These are phyloP conservation scores for Apistogramma diplotaenia DNA, from an alignment of 2,113 vertebrate species.

Conservation along the genomic window DNA sequence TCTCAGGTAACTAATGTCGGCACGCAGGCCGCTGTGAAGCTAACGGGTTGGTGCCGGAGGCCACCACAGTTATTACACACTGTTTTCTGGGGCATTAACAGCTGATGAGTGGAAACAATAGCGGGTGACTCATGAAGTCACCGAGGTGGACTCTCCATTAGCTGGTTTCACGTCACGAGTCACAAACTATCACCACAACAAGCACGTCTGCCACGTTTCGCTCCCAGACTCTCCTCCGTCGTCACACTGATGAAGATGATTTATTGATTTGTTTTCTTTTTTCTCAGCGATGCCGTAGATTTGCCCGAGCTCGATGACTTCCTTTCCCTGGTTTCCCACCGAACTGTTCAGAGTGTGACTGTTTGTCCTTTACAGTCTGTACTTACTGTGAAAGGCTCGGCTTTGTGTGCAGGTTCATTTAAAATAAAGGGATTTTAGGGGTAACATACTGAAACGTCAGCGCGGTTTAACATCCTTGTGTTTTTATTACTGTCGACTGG, in stretches of 20 bases:
- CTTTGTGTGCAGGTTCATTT: background rate
- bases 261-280: background rate
- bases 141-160: background rate
- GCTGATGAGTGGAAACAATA: background rate
- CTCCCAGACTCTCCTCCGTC: background rate
- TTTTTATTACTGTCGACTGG: background rate
- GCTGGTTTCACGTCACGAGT: background rate
- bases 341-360: background rate
- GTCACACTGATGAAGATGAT: background rate
- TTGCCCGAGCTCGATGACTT: background rate
- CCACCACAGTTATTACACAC: background rate
- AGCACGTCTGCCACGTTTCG: no score
- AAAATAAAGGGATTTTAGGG: background rate
- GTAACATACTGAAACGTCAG: background rate
- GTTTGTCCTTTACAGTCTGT: background rate
- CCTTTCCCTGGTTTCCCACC: background rate
- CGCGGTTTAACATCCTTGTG: background rate
- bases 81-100: background rate
- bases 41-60: background rate
- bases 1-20: no score
- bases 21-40: no score
- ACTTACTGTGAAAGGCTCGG: background rate
- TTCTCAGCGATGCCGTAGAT: background rate
- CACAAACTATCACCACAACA: background rate
- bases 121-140: background rate